Percentiles rank a stretch among this genome's conserved stretches.
Evolutionary conservation across 2,888 invertebrate species (phyloP).

Genomic region (Reticulitermes lucifugus): DNA sequence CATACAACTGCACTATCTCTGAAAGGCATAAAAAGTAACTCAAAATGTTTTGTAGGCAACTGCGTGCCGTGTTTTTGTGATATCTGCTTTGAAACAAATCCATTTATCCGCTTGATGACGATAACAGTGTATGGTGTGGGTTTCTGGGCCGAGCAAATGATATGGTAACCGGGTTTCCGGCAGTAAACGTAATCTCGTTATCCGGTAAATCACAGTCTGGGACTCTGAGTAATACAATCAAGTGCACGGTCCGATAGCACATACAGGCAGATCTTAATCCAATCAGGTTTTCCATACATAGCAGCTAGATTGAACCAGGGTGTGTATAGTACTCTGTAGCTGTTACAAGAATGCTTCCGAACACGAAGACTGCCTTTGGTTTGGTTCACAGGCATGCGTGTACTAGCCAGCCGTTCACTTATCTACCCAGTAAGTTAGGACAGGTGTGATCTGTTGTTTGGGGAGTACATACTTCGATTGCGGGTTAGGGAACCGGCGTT

Average conservation of each 20-base stretch:
- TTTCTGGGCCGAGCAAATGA: conserved; percentile 51
- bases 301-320: conserved; percentile 23
- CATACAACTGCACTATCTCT: neutral
- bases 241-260: conserved; percentile 14
- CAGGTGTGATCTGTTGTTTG: no score
- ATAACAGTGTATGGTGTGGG: neutral
- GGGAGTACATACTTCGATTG: no score
- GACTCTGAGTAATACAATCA: neutral
- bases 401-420: no score
- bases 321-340: neutral
- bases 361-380: no score
- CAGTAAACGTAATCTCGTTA: conserved; percentile 48
- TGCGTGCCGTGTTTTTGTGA: conserved; percentile 46
- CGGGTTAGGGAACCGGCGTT: no score
- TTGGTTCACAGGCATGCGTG: no score
- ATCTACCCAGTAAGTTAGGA: no score
- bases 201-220: conserved; percentile 41
- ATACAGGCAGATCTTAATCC: conserved; percentile 28
- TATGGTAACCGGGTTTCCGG: conserved; percentile 53
- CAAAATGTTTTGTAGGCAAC: conserved; percentile 43
- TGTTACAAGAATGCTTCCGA: neutral
- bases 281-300: conserved; percentile 39
- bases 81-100: conserved; percentile 35
- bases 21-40: neutral
- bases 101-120: conserved; percentile 30